Evolutionary conservation across 2,797 vertebrate species (phyloP).

Genomic region (Bufotes viridis): DNA sequence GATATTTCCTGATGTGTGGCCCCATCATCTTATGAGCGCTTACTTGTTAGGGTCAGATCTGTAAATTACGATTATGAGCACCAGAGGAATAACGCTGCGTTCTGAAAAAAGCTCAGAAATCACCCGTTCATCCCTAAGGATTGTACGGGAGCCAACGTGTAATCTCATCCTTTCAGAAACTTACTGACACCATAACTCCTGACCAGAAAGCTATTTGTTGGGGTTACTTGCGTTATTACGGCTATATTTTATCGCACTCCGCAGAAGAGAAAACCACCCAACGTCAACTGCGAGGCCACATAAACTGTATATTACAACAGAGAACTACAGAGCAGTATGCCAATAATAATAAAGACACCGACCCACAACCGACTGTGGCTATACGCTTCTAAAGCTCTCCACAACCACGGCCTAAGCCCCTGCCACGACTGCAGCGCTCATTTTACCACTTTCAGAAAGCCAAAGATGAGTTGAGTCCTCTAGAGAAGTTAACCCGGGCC

Average conservation of each 20-base stretch:
- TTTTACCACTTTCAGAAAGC: too few relatives aligned
- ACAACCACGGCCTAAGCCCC: too few relatives aligned
- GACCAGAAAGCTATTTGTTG: background rate
- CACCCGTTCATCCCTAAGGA: conserved; percentile 9
- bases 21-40: background rate
- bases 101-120: background rate
- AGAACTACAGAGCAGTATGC: too few relatives aligned
- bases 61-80: conserved; percentile 20
- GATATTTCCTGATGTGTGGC: conserved; percentile 10
- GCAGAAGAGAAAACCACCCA: background rate
- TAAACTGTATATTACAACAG: too few relatives aligned
- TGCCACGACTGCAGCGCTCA: too few relatives aligned
- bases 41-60: conserved; percentile 56
- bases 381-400: too few relatives aligned
- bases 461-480: too few relatives aligned
- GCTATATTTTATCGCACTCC: background rate
- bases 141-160: conserved; percentile 15
- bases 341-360: too few relatives aligned
- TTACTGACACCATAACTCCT: conserved; percentile 33
- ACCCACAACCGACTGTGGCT: too few relatives aligned
- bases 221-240: background rate
- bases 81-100: conserved; percentile 18
- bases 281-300: background rate
- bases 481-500: too few relatives aligned
- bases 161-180: conserved; percentile 2